Percentiles rank a stretch among this genome's conserved stretches.
These are phyloP conservation scores for Colius striatus DNA, from an alignment of 2,113 vertebrate species.

Conservation along the genomic window DNA sequence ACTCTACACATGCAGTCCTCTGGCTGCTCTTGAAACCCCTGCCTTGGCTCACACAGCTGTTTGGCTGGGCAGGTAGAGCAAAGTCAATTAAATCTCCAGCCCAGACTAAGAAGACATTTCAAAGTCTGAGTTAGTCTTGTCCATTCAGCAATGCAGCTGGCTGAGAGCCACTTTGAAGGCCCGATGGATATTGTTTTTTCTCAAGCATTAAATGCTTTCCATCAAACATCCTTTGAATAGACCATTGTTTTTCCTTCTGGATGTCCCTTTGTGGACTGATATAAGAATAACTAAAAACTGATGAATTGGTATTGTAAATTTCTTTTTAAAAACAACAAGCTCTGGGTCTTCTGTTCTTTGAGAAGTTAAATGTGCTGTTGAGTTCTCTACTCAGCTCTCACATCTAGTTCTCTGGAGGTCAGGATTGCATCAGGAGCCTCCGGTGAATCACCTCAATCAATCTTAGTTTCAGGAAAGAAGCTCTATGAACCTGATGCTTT, in stretches of 20 bases:
- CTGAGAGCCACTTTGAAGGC: background rate
- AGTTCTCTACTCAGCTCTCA: background rate
- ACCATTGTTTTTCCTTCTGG: constrained; percentile 54
- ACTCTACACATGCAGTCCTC: background rate
- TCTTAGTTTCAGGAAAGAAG: background rate
- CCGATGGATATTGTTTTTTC: constrained; percentile 27
- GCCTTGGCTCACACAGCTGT: rapidly evolving
- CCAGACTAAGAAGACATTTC: background rate
- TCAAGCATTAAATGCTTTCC: constrained; percentile 22
- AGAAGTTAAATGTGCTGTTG: background rate
- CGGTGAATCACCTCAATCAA: background rate
- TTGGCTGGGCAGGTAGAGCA: constrained; percentile 10
- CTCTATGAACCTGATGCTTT: rapidly evolving
- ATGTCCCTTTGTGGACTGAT: constrained; percentile 17
- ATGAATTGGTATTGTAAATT: constrained; percentile 10
- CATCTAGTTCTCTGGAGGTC: background rate
- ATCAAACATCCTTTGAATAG: constrained; percentile 52
- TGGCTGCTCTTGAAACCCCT: background rate
- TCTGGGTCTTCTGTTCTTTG: background rate
- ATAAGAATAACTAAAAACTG: constrained; percentile 56
- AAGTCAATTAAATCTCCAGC: background rate
- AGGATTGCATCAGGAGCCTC: background rate
- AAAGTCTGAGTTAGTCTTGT: background rate
- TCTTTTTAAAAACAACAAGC: background rate
- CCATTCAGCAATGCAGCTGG: background rate